Conservation (phyloP, 2,888 invertebrate genomes). For the Unio pictorum region DNA sequence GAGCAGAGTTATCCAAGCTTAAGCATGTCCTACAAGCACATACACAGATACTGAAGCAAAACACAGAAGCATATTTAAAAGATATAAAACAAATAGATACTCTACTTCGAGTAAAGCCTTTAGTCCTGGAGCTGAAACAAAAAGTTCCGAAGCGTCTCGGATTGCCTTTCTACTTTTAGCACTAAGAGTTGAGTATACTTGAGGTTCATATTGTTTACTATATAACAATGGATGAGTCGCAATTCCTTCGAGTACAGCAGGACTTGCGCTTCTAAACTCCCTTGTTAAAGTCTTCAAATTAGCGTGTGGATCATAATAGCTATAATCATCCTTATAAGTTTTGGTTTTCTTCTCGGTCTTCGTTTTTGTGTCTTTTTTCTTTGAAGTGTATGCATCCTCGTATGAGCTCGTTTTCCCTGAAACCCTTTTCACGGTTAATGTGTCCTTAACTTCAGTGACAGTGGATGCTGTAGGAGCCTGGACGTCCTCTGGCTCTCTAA, state of each 20-base stretch:
- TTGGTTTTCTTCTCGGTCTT: slow-evolving; percentile 7
- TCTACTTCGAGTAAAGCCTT: slow-evolving; percentile 66
- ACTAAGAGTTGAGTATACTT: slow-evolving; percentile 46
- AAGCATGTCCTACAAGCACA: background rate
- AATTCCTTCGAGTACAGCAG: slow-evolving; percentile 61
- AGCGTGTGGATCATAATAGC: slow-evolving; percentile 23
- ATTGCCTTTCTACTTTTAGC: slow-evolving; percentile 60
- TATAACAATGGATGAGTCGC: slow-evolving; percentile 54
- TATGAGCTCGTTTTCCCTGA: slow-evolving; percentile 12
- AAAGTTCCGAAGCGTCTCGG: slow-evolving; percentile 63
- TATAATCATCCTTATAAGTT: slow-evolving; percentile 4
- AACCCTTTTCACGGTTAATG: slow-evolving; percentile 3
- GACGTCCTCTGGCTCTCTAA: slow-evolving; percentile 6
- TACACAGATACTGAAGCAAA: slow-evolving; percentile 16
- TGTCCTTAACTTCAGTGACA: slow-evolving; percentile 33
- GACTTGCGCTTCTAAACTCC: slow-evolving; percentile 60
- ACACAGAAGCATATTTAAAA: slow-evolving; percentile 14
- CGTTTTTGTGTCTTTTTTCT: background rate
- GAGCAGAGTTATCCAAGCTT: no score
- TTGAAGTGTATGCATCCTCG: slow-evolving; percentile 6
- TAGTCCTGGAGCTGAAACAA: slow-evolving; percentile 59
- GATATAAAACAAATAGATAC: slow-evolving; percentile 31
- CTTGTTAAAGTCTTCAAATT: slow-evolving; percentile 36
- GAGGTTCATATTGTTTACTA: slow-evolving; percentile 32
- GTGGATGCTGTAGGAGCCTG: slow-evolving; percentile 33